Conservation (phyloP, 2,797 vertebrate genomes). For the Ctenosaura bakeri region DNA sequence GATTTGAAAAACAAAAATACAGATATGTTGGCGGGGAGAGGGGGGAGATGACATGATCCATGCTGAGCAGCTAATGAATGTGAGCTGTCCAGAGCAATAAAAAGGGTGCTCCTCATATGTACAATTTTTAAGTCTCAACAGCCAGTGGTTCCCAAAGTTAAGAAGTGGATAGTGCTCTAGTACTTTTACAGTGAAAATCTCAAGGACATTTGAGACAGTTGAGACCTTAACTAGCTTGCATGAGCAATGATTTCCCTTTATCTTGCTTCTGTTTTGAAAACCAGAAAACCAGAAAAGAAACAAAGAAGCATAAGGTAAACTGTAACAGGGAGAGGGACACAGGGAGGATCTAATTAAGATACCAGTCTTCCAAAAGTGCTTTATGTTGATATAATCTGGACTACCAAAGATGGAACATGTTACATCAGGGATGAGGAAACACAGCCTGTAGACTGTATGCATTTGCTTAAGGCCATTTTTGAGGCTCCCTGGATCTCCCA, state of each 20-base stretch:
- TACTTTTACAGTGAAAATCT: too few relatives aligned
- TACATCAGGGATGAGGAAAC: too few relatives aligned
- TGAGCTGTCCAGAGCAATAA: neutral
- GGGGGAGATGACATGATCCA: too few relatives aligned
- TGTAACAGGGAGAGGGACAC: neutral
- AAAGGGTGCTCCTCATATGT: neutral
- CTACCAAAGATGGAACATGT: neutral
- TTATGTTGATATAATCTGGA: neutral
- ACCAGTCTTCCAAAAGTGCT: neutral
- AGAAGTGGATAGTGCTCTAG: neutral
- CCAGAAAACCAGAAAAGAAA: neutral
- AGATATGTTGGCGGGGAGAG: neutral
- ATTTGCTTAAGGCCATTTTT: too few relatives aligned
- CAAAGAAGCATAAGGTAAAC: neutral
- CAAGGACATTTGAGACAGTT: too few relatives aligned
- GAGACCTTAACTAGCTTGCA: neutral
- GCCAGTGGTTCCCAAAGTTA: neutral
- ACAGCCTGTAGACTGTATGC: too few relatives aligned
- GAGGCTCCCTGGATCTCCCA: too few relatives aligned
- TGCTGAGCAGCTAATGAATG: neutral
- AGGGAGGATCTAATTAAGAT: neutral
- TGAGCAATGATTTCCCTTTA: neutral
- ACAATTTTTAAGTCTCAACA: neutral
- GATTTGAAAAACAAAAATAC: conserved; percentile 1
- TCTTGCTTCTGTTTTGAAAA: neutral